A percentile compares a stretch with the other conserved stretches of the same genome.
Conservation (phyloP, 2,888 invertebrate genomes). For the Drosophila neoperkinsi region DNA sequence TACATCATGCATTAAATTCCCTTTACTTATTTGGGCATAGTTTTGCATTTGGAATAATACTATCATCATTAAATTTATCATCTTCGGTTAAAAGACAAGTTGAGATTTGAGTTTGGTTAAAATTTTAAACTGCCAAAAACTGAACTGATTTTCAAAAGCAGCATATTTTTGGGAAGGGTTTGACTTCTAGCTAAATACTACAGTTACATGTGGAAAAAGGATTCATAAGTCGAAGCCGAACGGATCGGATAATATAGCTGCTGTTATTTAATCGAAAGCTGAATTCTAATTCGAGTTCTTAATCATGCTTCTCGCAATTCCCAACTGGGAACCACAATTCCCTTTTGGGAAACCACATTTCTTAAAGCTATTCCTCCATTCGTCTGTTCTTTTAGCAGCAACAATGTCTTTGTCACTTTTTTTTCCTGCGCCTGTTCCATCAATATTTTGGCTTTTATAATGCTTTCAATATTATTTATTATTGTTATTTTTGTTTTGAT, state of each 20-base stretch:
- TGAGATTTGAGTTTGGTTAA: not conserved
- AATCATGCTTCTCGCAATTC: not conserved
- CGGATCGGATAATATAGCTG: not conserved
- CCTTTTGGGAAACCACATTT: not conserved
- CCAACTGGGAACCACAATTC: not conserved
- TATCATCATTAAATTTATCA: not conserved
- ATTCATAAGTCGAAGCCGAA: not conserved
- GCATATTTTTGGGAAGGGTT: not conserved
- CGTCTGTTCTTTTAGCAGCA: not conserved
- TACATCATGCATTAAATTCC: not conserved
- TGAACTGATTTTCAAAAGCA: not conserved
- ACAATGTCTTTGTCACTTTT: slow-evolving; percentile 1
- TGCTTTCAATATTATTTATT: slow-evolving; percentile 27
- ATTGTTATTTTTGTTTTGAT: slow-evolving; percentile 21
- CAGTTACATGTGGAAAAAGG: not conserved
- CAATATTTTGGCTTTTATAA: slow-evolving; percentile 29
- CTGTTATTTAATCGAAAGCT: not conserved
- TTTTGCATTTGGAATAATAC: not conserved
- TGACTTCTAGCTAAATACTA: not conserved
- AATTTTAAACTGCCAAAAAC: not conserved
- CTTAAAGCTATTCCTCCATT: not conserved
- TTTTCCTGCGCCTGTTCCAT: not conserved
- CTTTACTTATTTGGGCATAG: not conserved
- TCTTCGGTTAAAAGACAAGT: not conserved
- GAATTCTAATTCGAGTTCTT: not conserved